Evolutionary conservation across 2,797 vertebrate genomes (phyloP).

Genomic region (Paramormyrops hopkinsi): DNA sequence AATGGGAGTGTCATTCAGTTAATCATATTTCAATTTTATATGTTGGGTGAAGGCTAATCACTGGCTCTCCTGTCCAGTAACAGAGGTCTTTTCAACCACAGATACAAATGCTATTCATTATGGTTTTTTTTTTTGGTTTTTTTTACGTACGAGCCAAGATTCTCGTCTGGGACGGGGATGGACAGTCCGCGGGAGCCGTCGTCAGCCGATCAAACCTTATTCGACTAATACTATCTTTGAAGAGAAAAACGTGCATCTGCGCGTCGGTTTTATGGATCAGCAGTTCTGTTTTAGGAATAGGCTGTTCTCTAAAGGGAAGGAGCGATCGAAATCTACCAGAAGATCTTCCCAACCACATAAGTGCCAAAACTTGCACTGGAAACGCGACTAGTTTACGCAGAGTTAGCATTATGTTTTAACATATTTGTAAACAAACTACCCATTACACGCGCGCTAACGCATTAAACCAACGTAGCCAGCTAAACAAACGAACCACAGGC

Average conservation of each 20-base stretch:
- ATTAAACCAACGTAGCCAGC: neutral
- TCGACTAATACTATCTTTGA: neutral
- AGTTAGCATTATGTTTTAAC: neutral
- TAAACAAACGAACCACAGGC: neutral
- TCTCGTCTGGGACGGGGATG: neutral
- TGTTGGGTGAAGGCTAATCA: neutral
- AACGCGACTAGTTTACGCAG: neutral
- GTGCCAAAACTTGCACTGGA: neutral
- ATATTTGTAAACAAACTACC: neutral
- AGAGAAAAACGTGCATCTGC: neutral
- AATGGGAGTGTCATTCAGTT: neutral
- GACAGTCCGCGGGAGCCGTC: neutral
- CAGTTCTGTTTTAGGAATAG: neutral
- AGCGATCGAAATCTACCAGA: neutral
- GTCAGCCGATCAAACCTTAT: neutral
- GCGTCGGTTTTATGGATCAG: neutral
- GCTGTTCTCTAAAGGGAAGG: neutral
- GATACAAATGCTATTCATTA: neutral
- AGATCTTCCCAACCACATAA: neutral
- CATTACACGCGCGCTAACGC: neutral
- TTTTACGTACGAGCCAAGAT: neutral
- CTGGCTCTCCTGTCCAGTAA: neutral
- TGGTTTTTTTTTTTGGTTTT: neutral
- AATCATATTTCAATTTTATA: neutral
- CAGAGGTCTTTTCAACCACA: neutral